These are phyloP conservation scores for Musca domestica DNA, from an alignment of 1,140 invertebrate genomes.

Conservation along the genomic window DNA sequence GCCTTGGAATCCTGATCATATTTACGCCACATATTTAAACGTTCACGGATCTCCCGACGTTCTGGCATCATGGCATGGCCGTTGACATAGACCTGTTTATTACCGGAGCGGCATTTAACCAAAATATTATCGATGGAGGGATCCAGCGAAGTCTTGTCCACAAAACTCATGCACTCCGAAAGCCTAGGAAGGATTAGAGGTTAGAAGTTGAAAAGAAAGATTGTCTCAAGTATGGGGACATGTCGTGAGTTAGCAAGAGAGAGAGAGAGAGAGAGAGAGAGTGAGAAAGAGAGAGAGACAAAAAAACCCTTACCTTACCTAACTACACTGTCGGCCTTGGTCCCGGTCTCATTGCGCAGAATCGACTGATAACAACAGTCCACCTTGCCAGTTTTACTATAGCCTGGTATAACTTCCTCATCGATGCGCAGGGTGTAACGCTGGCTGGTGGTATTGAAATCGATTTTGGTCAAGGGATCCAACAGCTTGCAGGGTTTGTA, in stretches of 20 bases:
- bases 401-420: slow-evolving; percentile 41
- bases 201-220: slow-evolving; percentile 14
- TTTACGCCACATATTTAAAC: slow-evolving; percentile 32
- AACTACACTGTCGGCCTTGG: slow-evolving; percentile 52
- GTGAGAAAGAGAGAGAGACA: not conserved
- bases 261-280: no score
- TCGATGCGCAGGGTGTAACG: slow-evolving; percentile 42
- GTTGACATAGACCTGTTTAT: slow-evolving; percentile 44
- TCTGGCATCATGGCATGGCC: slow-evolving; percentile 46
- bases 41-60: slow-evolving; percentile 31
- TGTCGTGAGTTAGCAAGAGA: not conserved
- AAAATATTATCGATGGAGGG: slow-evolving; percentile 56
- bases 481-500: slow-evolving; percentile 60
- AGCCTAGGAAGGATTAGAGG: slow-evolving; percentile 23
- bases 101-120: slow-evolving; percentile 52
- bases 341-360: slow-evolving; percentile 39
- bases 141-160: slow-evolving; percentile 40
- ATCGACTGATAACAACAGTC: slow-evolving; percentile 60
- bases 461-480: slow-evolving; percentile 55
- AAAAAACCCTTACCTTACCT: slow-evolving; percentile 45
- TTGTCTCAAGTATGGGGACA: not conserved
- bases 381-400: slow-evolving; percentile 39
- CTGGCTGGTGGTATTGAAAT: slow-evolving; percentile 36
- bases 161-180: slow-evolving; percentile 50
- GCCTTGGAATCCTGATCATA: slow-evolving; percentile 5